Percentiles rank a stretch among this genome's conserved stretches.
Conservation (phyloP, 1,140 invertebrate species). For the Drosophila dunni region DNA sequence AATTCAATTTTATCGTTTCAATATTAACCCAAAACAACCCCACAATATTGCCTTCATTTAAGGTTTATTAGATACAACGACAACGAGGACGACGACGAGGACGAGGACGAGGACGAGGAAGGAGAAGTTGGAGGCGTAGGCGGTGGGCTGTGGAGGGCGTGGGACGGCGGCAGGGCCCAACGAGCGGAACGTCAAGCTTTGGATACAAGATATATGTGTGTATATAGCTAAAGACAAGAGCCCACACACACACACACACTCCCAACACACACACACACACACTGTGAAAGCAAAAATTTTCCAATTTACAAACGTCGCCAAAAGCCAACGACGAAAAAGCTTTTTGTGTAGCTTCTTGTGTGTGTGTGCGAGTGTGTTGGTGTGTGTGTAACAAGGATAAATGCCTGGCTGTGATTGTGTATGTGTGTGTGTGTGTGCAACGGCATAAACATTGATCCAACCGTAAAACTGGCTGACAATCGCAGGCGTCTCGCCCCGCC, state of each 20-base stretch:
- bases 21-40: slow-evolving; percentile 84
- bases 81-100: slow-evolving; percentile 62
- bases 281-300: slow-evolving; percentile 61
- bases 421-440: slow-evolving; percentile 60
- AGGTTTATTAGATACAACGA: slow-evolving; percentile 84
- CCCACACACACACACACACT: slow-evolving; percentile 5
- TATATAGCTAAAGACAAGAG: slow-evolving; percentile 21
- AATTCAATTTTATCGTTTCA: slow-evolving; percentile 84
- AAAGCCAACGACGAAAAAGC: slow-evolving; percentile 64
- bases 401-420: slow-evolving; percentile 58
- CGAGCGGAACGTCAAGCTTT: slow-evolving; percentile 68
- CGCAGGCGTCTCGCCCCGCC: slow-evolving; percentile 37
- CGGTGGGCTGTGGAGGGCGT: not conserved
- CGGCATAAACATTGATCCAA: slow-evolving; percentile 81
- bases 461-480: slow-evolving; percentile 81
- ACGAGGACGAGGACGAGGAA: slow-evolving; percentile 41
- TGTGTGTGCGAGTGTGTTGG: slow-evolving; percentile 5
- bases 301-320: slow-evolving; percentile 76
- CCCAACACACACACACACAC: slow-evolving; percentile 9
- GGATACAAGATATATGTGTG: slow-evolving; percentile 75
- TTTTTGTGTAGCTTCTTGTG: slow-evolving; percentile 21
- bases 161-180: slow-evolving; percentile 39
- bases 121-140: slow-evolving; percentile 32
- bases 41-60: slow-evolving; percentile 84
- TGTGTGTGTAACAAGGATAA: slow-evolving; percentile 74